A percentile compares a stretch with the other conserved stretches of the same genome.
Conservation (phyloP, 92 coral and sea anemone genomes). For the Pocillopora grandis region DNA sequence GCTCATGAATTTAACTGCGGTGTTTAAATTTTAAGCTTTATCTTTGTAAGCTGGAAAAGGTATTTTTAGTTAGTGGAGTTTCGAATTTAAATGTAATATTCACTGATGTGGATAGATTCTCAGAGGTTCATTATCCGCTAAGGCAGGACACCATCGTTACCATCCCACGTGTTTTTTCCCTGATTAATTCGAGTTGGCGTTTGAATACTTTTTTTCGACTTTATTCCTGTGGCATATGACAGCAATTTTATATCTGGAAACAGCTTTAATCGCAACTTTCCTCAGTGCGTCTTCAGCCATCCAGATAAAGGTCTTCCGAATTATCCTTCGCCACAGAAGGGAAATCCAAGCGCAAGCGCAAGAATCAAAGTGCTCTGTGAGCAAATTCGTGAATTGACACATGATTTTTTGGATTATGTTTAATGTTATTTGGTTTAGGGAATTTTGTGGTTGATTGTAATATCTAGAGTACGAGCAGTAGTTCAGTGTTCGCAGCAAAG, state of each 20-base stretch:
- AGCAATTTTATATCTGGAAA: not conserved
- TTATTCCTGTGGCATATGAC: not conserved
- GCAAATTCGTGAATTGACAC: no score
- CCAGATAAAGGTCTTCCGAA: constrained; percentile 1
- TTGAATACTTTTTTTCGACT: not conserved
- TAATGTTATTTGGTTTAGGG: no score
- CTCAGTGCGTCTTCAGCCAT: not conserved
- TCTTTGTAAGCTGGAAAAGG: not conserved
- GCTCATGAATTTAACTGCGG: not conserved
- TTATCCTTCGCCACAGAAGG: constrained; percentile 4
- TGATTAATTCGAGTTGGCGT: not conserved
- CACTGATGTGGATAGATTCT: constrained; percentile 9
- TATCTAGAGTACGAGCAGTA: no score
- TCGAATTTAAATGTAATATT: not conserved
- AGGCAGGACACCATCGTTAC: constrained; percentile 2
- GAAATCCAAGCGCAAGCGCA: constrained; percentile 7
- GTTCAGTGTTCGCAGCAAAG: no score
- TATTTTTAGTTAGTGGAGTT: not conserved
- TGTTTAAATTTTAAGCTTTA: constrained; percentile 1
- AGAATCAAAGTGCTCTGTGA: not conserved
- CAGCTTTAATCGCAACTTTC: not conserved
- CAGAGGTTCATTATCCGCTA: constrained; percentile 9
- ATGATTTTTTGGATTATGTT: no score
- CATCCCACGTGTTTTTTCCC: not conserved
- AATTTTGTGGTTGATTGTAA: no score